Evolutionary conservation across 2,113 vertebrate species (phyloP).

Genomic region (Baryphthengus martii): DNA sequence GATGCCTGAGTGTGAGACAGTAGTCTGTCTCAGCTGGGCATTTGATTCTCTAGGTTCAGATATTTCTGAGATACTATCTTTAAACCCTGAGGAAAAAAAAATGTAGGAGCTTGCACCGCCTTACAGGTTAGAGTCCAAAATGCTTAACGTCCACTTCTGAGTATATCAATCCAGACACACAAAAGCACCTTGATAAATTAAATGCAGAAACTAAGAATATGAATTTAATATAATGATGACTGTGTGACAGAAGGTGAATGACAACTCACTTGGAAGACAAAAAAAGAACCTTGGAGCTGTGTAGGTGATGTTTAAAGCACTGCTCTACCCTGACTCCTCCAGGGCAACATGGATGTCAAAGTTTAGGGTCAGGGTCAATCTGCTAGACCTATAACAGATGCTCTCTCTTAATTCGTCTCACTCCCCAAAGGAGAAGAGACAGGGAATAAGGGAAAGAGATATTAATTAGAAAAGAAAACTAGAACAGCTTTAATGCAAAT

Average conservation of each 20-base stretch:
- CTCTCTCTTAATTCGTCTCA: no score
- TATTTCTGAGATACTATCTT: neutral
- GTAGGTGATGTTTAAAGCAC: neutral
- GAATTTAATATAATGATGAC: neutral
- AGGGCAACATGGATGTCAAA: neutral
- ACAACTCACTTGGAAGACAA: neutral
- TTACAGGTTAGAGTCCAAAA: neutral
- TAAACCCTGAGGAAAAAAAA: rapidly evolving
- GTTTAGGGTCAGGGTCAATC: no score
- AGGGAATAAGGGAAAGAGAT: no score
- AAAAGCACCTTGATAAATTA: neutral
- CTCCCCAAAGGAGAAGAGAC: no score
- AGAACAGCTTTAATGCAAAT: no score
- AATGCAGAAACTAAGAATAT: neutral
- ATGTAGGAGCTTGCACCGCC: rapidly evolving
- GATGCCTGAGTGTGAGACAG: neutral
- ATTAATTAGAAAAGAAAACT: no score
- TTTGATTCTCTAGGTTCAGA: neutral
- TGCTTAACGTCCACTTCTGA: neutral
- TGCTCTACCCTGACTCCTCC: neutral
- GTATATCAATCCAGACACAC: neutral
- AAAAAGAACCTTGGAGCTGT: neutral
- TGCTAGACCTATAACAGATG: no score
- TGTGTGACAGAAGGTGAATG: neutral
- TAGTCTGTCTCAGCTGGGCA: neutral